Evolutionary conservation across 2,888 invertebrate genomes (phyloP).

Genomic region (Chorisops tibialis): DNA sequence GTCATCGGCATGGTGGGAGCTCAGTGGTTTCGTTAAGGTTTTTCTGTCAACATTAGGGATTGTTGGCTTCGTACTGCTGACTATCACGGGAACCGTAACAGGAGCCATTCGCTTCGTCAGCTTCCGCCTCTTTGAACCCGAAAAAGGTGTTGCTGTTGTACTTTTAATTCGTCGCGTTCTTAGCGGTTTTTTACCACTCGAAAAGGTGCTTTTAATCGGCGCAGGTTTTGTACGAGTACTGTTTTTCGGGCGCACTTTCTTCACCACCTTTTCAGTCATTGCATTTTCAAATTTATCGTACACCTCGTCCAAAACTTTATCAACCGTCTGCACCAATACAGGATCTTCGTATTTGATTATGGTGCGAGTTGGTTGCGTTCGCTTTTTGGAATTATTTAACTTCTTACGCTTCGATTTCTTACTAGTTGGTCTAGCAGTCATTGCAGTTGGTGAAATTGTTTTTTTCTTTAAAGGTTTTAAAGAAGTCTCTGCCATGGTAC

Average conservation of each 20-base stretch:
- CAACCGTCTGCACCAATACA: not conserved
- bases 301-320: not conserved
- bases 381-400: not conserved
- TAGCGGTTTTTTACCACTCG: not conserved
- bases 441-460: not conserved
- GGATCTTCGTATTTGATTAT: not conserved
- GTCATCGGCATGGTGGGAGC: conserved; percentile 1
- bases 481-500: conserved; percentile 11
- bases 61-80: too few species aligned
- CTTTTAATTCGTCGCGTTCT: not conserved
- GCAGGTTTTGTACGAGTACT: not conserved
- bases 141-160: not conserved
- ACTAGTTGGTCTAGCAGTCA: not conserved
- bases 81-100: not conserved
- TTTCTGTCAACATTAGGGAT: not conserved
- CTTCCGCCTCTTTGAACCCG: not conserved
- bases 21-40: not conserved
- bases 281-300: not conserved
- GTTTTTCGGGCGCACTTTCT: not conserved
- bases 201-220: not conserved
- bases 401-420: not conserved
- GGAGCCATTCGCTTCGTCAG: conserved; percentile 11
- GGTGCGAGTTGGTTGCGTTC: not conserved
- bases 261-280: not conserved
- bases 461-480: not conserved